Conservation (phyloP, 2,888 invertebrate genomes). For the Lithosia quadra region DNA sequence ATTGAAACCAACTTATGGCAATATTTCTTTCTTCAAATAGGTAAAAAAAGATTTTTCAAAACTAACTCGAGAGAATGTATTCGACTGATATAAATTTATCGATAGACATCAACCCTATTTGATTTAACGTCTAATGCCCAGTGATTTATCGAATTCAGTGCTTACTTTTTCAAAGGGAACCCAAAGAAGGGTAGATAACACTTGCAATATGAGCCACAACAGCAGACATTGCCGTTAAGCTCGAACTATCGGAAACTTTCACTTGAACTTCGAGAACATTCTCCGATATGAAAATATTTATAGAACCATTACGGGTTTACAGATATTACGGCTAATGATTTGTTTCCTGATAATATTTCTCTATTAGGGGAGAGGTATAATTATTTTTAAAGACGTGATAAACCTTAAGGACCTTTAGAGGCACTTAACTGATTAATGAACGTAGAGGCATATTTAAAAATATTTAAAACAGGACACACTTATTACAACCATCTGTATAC, state of each 20-base stretch:
- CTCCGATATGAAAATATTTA: constrained; percentile 55
- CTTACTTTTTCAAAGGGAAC: constrained; percentile 69
- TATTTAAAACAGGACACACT: constrained; percentile 19
- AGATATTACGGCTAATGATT: constrained; percentile 51
- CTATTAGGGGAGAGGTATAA: constrained; percentile 37
- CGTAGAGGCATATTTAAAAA: constrained; percentile 23
- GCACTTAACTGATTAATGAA: constrained; percentile 29
- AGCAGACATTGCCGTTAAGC: constrained; percentile 52
- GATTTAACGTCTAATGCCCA: constrained; percentile 72
- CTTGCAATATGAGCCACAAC: constrained; percentile 50
- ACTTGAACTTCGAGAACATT: constrained; percentile 42
- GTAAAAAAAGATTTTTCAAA: no score
- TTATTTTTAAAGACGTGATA: constrained; percentile 51
- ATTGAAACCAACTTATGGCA: no score
- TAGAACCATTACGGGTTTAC: constrained; percentile 45
- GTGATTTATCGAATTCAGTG: constrained; percentile 80
- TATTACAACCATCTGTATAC: constrained; percentile 25
- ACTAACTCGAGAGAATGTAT: not conserved
- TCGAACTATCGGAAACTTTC: constrained; percentile 52
- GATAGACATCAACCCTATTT: constrained; percentile 32
- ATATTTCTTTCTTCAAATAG: no score
- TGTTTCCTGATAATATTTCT: constrained; percentile 42
- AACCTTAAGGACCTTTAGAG: constrained; percentile 35
- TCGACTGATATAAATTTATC: constrained; percentile 12
- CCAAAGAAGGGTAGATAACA: constrained; percentile 62